Evolutionary conservation across 2,888 invertebrate genomes (phyloP).

Genomic region (Dendrolimus houi): DNA sequence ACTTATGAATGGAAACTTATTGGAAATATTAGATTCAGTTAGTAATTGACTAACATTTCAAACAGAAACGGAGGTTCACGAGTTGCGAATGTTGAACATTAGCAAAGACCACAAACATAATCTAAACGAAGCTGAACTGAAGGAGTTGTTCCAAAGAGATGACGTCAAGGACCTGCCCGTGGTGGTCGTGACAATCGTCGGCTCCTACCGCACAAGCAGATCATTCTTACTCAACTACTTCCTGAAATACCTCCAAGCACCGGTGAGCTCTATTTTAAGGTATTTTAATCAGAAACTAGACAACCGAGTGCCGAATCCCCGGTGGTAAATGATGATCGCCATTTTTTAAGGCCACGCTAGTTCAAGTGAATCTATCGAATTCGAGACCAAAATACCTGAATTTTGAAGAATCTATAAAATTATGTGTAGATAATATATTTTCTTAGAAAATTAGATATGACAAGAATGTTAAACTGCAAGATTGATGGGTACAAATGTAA

Average conservation of each 20-base stretch:
- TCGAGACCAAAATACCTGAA: too few relatives aligned
- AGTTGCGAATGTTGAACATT: slow-evolving; percentile 1
- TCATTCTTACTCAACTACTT: slow-evolving; percentile 98
- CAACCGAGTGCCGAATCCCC: not conserved
- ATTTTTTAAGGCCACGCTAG: not conserved
- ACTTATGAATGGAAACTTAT: too few relatives aligned
- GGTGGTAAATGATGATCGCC: not conserved
- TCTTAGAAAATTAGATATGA: too few relatives aligned
- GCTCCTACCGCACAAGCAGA: slow-evolving; percentile 96
- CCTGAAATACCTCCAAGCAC: slow-evolving; percentile 87
- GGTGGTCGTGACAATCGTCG: slow-evolving; percentile 76
- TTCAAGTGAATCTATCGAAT: too few relatives aligned
- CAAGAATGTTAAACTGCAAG: too few relatives aligned
- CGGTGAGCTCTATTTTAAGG: slow-evolving; percentile 11
- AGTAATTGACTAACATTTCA: too few relatives aligned
- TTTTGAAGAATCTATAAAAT: too few relatives aligned
- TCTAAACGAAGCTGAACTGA: slow-evolving; percentile 87
- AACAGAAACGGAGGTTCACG: too few relatives aligned
- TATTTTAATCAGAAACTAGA: not conserved
- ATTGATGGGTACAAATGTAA: too few relatives aligned
- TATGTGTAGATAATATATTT: too few relatives aligned
- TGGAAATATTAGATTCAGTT: too few relatives aligned
- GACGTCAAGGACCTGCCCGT: slow-evolving; percentile 88
- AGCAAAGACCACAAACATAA: slow-evolving; percentile 73
- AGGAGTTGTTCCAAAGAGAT: slow-evolving; percentile 82